Evolutionary conservation across 2,888 invertebrate species (phyloP).

Genomic region (Coecobrya sp.): DNA sequence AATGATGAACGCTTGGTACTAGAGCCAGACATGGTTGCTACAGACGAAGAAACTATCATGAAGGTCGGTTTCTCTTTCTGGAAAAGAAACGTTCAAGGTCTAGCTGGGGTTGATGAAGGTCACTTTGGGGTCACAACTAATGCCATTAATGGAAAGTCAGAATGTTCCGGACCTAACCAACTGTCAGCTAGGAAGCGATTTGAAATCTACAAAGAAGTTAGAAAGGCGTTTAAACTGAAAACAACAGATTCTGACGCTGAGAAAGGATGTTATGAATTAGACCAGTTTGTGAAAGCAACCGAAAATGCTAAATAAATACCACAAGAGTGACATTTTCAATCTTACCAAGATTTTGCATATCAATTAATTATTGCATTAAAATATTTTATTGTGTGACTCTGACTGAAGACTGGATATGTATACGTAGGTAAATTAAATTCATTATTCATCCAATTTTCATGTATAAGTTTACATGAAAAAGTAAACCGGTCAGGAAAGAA

Average conservation of each 20-base stretch:
- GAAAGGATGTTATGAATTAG: slow-evolving; percentile 65
- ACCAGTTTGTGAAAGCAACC: slow-evolving; percentile 14
- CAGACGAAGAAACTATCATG: slow-evolving; percentile 62
- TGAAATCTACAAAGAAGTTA: slow-evolving; percentile 67
- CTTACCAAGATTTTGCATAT: no score
- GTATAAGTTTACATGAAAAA: not conserved
- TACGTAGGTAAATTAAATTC: no score
- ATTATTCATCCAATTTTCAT: no score
- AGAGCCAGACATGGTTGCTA: slow-evolving; percentile 29
- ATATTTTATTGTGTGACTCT: no score
- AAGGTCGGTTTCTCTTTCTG: slow-evolving; percentile 54
- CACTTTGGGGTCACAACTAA: slow-evolving; percentile 70
- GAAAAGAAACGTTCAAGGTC: slow-evolving; percentile 56
- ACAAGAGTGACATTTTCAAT: no score
- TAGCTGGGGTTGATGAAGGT: slow-evolving; percentile 46
- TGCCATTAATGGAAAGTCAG: slow-evolving; percentile 57
- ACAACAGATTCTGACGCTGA: slow-evolving; percentile 1
- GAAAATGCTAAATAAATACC: not conserved
- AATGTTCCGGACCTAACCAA: slow-evolving; percentile 51
- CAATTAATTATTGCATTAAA: no score
- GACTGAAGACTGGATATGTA: no score
- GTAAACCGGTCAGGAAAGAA: slow-evolving; percentile 63
- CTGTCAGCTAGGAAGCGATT: not conserved
- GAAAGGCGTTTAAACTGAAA: slow-evolving; percentile 45
- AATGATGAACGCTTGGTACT: slow-evolving; percentile 63